phyloP scores from a whole-genome alignment of 1,140 invertebrate genomes.

The Notospermus geniculatus region DNA sequence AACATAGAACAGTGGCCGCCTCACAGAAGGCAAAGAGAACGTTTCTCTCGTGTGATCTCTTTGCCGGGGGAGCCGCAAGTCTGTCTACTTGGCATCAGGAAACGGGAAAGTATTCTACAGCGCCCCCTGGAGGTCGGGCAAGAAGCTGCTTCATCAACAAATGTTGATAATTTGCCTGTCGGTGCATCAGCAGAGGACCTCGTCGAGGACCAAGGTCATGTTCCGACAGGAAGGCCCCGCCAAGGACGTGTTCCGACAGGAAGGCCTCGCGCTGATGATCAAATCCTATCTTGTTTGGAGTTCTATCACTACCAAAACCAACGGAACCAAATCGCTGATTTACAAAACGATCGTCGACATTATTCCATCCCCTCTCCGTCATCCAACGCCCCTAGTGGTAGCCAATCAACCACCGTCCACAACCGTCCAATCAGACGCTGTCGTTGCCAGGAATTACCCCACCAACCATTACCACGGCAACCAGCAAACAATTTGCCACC shows the following conservation, averaged over 20 bases:
- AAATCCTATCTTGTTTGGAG: neutral
- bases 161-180: neutral
- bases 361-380: too few relatives aligned
- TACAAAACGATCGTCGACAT: neutral
- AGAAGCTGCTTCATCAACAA: neutral
- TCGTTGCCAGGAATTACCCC: neutral
- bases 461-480: slow-evolving; percentile 5
- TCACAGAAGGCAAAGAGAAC: neutral
- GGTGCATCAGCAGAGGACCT: neutral
- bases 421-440: neutral
- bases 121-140: neutral
- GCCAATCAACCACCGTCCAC: neutral
- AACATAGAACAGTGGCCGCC: neutral
- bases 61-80: neutral
- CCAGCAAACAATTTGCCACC: neutral
- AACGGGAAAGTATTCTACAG: neutral
- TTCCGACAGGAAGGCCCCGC: neutral
- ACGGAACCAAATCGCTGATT: neutral
- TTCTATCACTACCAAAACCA: slow-evolving; percentile 1
- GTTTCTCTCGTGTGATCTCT: neutral
- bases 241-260: neutral
- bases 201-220: neutral
- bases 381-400: neutral
- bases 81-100: slow-evolving; percentile 2
- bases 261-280: neutral